These are phyloP conservation scores for Meda fulgida DNA, from an alignment of 2,797 vertebrate species.

Conservation along the genomic window DNA sequence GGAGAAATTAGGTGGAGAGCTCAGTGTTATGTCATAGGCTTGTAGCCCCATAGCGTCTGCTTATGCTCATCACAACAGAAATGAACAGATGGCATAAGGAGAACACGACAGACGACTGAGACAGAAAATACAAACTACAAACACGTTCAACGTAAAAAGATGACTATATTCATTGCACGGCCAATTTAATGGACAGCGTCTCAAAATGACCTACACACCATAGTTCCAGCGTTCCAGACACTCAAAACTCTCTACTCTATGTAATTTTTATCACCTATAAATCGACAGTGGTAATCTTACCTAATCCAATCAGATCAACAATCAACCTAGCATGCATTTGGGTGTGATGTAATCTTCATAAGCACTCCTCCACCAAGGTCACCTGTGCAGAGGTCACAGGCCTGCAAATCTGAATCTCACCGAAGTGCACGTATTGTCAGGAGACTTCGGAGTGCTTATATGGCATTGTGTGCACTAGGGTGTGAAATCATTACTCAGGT, in stretches of 20 bases:
- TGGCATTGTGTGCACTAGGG: constrained; percentile 23
- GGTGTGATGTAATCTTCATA: constrained; percentile 23
- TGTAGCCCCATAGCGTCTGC: constrained; percentile 51
- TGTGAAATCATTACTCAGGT: constrained; percentile 24
- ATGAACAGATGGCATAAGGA: constrained; percentile 59
- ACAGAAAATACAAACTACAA: constrained; percentile 11
- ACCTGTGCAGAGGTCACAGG: constrained; percentile 32
- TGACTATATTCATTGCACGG: not conserved
- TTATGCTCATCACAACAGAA: constrained; percentile 36
- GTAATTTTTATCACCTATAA: constrained; percentile 20
- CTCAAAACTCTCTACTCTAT: not conserved
- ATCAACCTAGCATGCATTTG: constrained; percentile 39
- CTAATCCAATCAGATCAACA: constrained; percentile 40
- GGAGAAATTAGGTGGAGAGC: constrained; percentile 34
- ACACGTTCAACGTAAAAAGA: not conserved
- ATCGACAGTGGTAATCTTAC: constrained; percentile 11
- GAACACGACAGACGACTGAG: not conserved
- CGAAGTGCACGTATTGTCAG: not conserved
- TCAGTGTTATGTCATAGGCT: constrained; percentile 66
- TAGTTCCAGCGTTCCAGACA: not conserved
- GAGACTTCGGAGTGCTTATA: constrained; percentile 25
- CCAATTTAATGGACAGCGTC: not conserved
- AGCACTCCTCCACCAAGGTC: constrained; percentile 60
- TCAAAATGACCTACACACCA: not conserved
- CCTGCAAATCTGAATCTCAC: constrained; percentile 2